Base-by-base conservation (phyloP, 2,888 invertebrate species). In the Euphydryas editha region DNA sequence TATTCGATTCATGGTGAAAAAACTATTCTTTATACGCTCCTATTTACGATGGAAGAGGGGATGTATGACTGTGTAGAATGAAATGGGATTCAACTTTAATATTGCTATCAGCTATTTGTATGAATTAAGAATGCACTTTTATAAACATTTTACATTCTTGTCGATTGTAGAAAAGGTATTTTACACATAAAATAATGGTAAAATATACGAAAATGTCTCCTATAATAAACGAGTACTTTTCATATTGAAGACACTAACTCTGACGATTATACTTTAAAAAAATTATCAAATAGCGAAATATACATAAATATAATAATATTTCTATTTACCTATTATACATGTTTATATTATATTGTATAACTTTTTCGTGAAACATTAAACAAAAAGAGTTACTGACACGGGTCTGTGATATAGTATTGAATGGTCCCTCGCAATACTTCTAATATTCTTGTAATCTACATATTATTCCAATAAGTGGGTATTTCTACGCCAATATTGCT, bases 401-500 rank as follows among this genome's bases (percentile, higher is more conserved):
- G 68, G 65, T 71, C 68, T 70, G 75, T 81, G 81, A 82, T 86
- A 87, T 85, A 87, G 82, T 83, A 88, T 84, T 81, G 83, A 81
- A 76, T 78, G 78, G 80, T 81, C 85, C 84, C 79, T 82, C 81
- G 75, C 81, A 84, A 85, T 84, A 87, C 81, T 84, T 83, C 83
- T 88, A 87, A 88, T 90, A 88, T 88, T 82, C 81, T 83, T 83
- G 83, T 82, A 90, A 92, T 92, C 92, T 92, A 89, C 92, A 92
- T 92, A 92, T 92, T 92, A 92, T 92, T 90, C 89, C 90, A 90
- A 92, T 92, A 92, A 91, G 90, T 88, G 87, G 84, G 85, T 86
- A n/a, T 87, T 88, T 85, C 84, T 81, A 79, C 79, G 76, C 80
- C 89, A 86, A 90, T 91, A 91, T 90, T 85, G 89, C 80, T 78